Conservation (phyloP, 2,113 vertebrate genomes). For the Gymnarchus niloticus region DNA sequence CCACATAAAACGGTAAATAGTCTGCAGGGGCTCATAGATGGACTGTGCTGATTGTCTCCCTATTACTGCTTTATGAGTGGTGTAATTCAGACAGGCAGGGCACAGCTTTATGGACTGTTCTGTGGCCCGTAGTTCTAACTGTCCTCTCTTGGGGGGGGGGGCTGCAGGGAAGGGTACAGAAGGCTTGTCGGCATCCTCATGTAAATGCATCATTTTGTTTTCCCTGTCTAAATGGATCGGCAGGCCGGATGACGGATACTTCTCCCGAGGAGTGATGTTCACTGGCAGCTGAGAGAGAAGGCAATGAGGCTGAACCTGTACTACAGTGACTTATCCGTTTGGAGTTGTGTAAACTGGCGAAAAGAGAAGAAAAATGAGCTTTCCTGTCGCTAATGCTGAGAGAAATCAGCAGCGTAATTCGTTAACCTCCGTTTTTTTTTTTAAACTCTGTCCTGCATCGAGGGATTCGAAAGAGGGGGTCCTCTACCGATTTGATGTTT, state of each 20-base stretch:
- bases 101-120: slow-evolving; percentile 37
- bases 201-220: not conserved
- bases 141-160: not conserved
- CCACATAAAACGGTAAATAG: slow-evolving; percentile 66
- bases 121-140: slow-evolving; percentile 3
- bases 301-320: not conserved
- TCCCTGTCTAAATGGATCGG: too few relatives aligned
- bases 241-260: not conserved
- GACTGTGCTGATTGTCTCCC: slow-evolving; percentile 60
- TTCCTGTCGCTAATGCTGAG: not conserved
- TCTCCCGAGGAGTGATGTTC: not conserved
- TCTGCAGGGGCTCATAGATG: slow-evolving; percentile 55
- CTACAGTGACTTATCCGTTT: not conserved
- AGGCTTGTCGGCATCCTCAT: not conserved
- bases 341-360: not conserved
- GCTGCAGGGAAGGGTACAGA: not conserved
- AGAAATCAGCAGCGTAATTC: not conserved
- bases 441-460: not conserved
- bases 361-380: not conserved
- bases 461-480: not conserved
- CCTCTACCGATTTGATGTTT: not conserved
- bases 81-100: slow-evolving; percentile 55
- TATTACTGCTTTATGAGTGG: slow-evolving; percentile 63
- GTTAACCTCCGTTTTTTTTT: not conserved
- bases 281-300: not conserved